Base-by-base conservation (phyloP, 1,140 invertebrate species). In the Lethocerus indicus region DNA sequence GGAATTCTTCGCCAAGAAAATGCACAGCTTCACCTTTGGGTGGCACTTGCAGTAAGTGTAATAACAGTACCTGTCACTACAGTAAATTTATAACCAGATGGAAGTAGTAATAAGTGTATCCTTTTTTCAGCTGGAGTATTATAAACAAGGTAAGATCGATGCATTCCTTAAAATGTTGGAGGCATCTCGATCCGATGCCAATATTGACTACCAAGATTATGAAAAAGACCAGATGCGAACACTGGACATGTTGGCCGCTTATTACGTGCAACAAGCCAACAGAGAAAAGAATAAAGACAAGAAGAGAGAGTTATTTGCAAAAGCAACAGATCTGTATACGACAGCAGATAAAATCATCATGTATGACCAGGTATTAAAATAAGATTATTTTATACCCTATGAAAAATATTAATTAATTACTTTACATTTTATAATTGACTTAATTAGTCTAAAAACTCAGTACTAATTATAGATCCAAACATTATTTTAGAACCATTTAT, bases 331-430 rank as follows among this genome's bases (percentile, higher is more conserved):
- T 32, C 65, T 98, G 1, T 99, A 98, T 63, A 98, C 93, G 0
- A 93, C 90, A 52, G 95, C 93, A 25, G 96, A 99, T 64, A 97
- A 97, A 71, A 98, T 99, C 63, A 94, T 96, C 57, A 98, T 98
- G 93, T 98, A 98, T 69, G 94, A 98, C 66, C 91, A 93, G 75
- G 83, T 87, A 71, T 65, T 55, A n/a, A n/a, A n/a, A n/a, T n/a
- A n/a, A n/a, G n/a, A n/a, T n/a, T n/a, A n/a, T n/a, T n/a, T n/a
- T n/a, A n/a, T n/a, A n/a, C n/a, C n/a, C n/a, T n/a, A n/a, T n/a
- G n/a, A n/a, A n/a, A n/a, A n/a, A n/a, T n/a, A n/a, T n/a, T n/a
- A n/a, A n/a, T n/a, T n/a, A n/a, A n/a, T n/a, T n/a, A n/a, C n/a
- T n/a, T n/a, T n/a, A n/a, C n/a, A n/a, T n/a, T n/a, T n/a, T n/a